These are phyloP conservation scores for Drosophila takahashii DNA, from an alignment of 1,140 invertebrate species.

Conservation along the genomic window DNA sequence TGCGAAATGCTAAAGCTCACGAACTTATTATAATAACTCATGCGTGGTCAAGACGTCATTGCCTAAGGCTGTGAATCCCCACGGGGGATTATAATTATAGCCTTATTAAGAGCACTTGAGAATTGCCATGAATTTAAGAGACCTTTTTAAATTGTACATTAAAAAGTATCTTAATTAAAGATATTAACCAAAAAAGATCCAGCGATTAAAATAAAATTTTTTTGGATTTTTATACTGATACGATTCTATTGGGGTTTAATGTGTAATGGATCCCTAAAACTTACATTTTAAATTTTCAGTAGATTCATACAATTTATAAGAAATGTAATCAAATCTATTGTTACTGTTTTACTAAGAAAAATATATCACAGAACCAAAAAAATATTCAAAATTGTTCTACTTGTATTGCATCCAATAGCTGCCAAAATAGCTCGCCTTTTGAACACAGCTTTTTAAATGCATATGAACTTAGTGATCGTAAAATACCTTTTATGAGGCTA, in stretches of 20 bases:
- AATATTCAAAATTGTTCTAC: not conserved
- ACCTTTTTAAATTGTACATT: not conserved
- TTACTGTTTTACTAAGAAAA: no score
- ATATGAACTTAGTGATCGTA: slow-evolving; percentile 6
- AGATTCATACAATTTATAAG: no score
- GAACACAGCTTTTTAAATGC: slow-evolving; percentile 13
- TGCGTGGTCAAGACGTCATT: slow-evolving; percentile 56
- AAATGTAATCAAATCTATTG: no score
- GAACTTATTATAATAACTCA: slow-evolving; percentile 50
- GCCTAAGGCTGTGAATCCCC: slow-evolving; percentile 4
- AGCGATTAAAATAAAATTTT: no score
- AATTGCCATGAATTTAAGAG: not conserved
- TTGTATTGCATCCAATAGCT: not conserved
- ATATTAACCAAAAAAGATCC: not conserved
- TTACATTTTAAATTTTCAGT: no score
- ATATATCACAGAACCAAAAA: no score
- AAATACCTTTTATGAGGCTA: slow-evolving; percentile 17
- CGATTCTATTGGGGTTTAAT: no score
- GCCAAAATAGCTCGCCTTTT: not conserved
- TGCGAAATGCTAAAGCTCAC: slow-evolving; percentile 56
- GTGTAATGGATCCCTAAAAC: no score
- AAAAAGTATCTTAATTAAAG: not conserved
- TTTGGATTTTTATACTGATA: no score
- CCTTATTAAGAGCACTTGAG: not conserved
- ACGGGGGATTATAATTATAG: slow-evolving; percentile 14